These are phyloP conservation scores for Magallana gigas DNA, from an alignment of 1,140 invertebrate genomes.

Conservation along the genomic window DNA sequence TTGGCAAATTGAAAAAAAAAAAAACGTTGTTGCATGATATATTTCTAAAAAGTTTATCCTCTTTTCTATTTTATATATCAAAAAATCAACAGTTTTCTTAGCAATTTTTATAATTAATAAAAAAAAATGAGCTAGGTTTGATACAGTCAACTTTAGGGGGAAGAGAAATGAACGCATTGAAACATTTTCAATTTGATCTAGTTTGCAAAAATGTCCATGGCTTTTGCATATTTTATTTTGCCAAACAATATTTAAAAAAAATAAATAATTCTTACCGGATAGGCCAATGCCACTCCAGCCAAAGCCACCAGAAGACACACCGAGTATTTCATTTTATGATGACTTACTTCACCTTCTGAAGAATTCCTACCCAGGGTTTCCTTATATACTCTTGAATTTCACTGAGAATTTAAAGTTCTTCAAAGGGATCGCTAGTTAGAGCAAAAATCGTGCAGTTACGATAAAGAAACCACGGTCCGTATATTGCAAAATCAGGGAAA, in stretches of 20 bases:
- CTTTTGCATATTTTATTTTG: neutral
- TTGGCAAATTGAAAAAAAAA: no score
- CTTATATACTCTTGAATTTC: neutral
- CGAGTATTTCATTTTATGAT: neutral
- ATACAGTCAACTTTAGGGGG: neutral
- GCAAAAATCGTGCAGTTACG: neutral
- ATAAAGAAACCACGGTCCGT: neutral
- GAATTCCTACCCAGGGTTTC: neutral
- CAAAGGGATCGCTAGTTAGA: neutral
- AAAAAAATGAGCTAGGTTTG: neutral
- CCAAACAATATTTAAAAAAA: neutral
- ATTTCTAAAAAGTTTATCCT: no score
- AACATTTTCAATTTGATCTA: no score
- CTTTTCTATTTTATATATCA: neutral
- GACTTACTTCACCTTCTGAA: neutral
- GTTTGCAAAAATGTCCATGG: neutral
- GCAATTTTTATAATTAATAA: neutral
- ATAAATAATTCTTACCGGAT: neutral
- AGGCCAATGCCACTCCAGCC: neutral
- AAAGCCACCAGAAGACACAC: neutral
- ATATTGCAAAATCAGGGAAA: neutral
- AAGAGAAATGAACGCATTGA: no score
- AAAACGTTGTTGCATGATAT: no score
- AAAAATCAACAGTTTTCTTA: neutral
- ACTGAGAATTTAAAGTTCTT: neutral